Conservation (phyloP, 2,888 invertebrate species). For the Ephialtes manifestator region DNA sequence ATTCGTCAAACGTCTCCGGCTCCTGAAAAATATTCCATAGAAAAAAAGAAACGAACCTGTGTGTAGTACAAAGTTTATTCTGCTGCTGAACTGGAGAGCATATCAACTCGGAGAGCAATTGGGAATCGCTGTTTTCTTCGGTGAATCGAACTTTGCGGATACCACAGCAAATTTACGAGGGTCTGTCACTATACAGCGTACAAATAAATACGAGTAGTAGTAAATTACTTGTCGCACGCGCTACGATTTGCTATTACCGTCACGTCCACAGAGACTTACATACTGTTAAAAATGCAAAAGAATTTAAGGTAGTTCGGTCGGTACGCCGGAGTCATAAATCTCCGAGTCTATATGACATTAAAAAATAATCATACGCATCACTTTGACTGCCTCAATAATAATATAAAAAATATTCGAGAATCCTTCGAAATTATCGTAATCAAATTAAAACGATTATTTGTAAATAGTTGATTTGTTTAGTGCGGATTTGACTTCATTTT, state of each 20-base stretch:
- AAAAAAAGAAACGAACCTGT: neutral
- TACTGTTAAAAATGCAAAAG: too few species aligned
- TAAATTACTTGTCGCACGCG: conserved; percentile 27
- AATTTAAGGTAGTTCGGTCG: too few species aligned
- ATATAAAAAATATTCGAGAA: too few species aligned
- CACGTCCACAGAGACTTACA: neutral
- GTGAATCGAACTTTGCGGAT: conserved; percentile 13
- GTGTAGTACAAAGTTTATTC: neutral
- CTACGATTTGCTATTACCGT: neutral
- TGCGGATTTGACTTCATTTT: too few species aligned
- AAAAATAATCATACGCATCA: too few species aligned
- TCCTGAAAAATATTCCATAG: conserved; percentile 11
- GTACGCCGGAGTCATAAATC: too few species aligned
- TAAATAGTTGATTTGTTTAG: too few species aligned
- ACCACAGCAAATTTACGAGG: conserved; percentile 10
- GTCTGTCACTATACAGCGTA: neutral
- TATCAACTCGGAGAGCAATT: neutral
- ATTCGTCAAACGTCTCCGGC: conserved; percentile 38
- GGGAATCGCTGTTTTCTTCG: conserved; percentile 2
- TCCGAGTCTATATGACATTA: too few species aligned
- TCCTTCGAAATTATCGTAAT: too few species aligned
- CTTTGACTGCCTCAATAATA: too few species aligned
- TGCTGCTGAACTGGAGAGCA: neutral
- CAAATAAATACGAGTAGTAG: conserved; percentile 20
- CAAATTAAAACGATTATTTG: too few species aligned